These are phyloP conservation scores for Eonycteris spelaea DNA, from an alignment of 2,113 vertebrate species.

Conservation along the genomic window DNA sequence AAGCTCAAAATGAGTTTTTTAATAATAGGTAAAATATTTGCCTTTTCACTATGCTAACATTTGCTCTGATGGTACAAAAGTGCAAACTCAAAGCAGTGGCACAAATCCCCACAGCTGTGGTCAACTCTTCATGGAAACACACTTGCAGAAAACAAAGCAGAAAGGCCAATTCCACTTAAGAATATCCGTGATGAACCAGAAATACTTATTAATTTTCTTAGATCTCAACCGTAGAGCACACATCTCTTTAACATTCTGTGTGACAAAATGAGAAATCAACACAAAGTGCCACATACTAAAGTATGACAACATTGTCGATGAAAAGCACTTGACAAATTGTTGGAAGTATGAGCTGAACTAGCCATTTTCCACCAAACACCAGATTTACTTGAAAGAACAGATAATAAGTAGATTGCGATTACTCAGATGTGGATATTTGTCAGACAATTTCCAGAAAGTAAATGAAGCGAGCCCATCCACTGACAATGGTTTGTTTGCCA, in stretches of 20 bases:
- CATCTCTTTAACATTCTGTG: background rate
- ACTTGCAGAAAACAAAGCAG: background rate
- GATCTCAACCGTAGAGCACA: background rate
- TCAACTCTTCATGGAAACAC: rapidly evolving
- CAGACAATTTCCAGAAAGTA: background rate
- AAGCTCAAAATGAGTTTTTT: background rate
- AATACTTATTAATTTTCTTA: background rate
- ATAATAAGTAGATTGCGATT: no score
- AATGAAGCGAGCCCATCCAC: background rate
- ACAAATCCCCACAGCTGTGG: rapidly evolving
- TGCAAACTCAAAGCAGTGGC: background rate
- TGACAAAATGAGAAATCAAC: background rate
- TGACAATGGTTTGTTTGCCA: background rate
- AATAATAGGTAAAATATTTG: background rate
- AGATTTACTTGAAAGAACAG: background rate
- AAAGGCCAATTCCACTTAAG: background rate
- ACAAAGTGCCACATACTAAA: background rate
- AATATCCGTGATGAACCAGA: background rate
- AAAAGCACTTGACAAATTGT: rapidly evolving
- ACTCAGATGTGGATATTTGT: background rate
- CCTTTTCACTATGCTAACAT: background rate
- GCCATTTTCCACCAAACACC: background rate
- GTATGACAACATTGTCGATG: background rate
- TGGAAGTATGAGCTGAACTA: background rate
- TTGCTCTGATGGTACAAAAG: background rate